Conservation (phyloP, 2,888 invertebrate genomes). For the Rhagonycha fulva region DNA sequence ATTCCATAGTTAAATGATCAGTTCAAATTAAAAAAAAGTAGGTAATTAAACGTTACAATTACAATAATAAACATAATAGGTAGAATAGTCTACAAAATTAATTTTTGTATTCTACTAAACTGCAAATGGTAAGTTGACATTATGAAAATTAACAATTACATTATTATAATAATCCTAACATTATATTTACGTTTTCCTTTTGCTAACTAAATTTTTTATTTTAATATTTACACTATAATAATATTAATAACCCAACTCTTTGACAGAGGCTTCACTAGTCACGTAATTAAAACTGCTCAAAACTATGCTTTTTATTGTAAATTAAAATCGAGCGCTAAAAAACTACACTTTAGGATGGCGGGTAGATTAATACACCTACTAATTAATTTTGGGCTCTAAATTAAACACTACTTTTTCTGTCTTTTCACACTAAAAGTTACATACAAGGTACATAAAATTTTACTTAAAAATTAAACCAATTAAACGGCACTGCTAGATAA, state of each 20-base stretch:
- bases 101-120: conserved; percentile 6
- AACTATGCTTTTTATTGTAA: not conserved
- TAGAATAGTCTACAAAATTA: conserved; percentile 13
- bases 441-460: conserved; percentile 3
- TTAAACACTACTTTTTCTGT: not conserved
- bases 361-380: not conserved
- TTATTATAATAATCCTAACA: conserved; percentile 15
- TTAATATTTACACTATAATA: conserved; percentile 16
- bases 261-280: conserved; percentile 14
- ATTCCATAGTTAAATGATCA: conserved; percentile 13
- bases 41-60: conserved; percentile 9
- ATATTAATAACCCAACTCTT: conserved; percentile 1
- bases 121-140: conserved; percentile 5
- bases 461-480: conserved; percentile 1
- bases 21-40: conserved; percentile 13
- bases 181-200: conserved; percentile 20
- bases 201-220: conserved; percentile 6
- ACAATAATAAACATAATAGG: conserved; percentile 11
- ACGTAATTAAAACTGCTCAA: not conserved
- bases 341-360: not conserved
- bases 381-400: not conserved
- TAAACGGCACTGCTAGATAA: not conserved
- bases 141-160: conserved; percentile 11
- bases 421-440: not conserved
- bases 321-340: not conserved